Base-by-base conservation (phyloP, 1,140 invertebrate genomes). In the Pogonomyrmex californicus region DNA sequence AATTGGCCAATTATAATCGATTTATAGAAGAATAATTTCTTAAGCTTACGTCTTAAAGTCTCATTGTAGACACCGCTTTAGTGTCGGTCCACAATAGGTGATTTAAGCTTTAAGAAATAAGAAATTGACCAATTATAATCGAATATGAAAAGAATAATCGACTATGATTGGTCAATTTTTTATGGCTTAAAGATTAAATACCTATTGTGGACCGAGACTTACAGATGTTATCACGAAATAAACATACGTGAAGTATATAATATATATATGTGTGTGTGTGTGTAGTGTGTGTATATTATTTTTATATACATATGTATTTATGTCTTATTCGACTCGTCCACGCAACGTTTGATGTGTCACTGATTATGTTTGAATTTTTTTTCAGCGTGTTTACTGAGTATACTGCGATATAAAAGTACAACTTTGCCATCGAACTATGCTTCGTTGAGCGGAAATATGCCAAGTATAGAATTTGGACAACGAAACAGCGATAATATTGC, bases 401-500 rank as follows among this genome's bases (percentile, higher is more conserved):
- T 41, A 23, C 41, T 56, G 23, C 5, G 33, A 41, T 68, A 36
- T 65, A 47, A 65, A 78, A 56, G 23, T 10, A 3, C 30, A 0
- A 41, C 7, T 30, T 65, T 23, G 41, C n/a, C 33, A 1, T 66
- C 33, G 49, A 70, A 9, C 14, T 9, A 14, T 23, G 12, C 14
- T 30, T 79, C 2, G 38, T 33, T 56, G 7, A 17, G 3, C 7
- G 7, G 1, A 78, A 78, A 47, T 17, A 63, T 47, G 10, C 23
- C n/a, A 30, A 70, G 65, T n/a, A 70, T 68, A 70, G 33, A 51
- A 3, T 81, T 81, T 70, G 30, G 17, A 33, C 87, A 90, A 68
- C 91, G 89, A 86, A 83, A 33, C 30, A 81, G 60, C n/a, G 23
- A 65, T 7, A 33, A 65, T 14, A 49, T 71, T 10, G 47, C 58